These are phyloP conservation scores for Meteorus cinctellus DNA, from an alignment of 2,888 invertebrate genomes.

Conservation along the genomic window DNA sequence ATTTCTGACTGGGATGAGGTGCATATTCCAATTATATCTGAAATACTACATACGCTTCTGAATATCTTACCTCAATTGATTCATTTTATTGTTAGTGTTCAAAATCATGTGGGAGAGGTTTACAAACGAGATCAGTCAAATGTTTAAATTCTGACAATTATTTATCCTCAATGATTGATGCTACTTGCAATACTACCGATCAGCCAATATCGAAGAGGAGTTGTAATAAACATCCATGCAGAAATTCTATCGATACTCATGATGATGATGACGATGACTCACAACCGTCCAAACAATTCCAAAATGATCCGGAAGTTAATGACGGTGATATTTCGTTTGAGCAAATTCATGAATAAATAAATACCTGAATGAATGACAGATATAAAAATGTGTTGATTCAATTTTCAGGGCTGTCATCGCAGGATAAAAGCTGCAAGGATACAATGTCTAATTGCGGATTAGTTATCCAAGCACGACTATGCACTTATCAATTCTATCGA, in stretches of 20 bases:
- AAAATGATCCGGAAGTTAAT: slow-evolving; percentile 55
- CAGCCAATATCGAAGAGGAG: slow-evolving; percentile 74
- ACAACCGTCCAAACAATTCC: slow-evolving; percentile 49
- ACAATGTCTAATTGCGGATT: slow-evolving; percentile 84
- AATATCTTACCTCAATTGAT: no score
- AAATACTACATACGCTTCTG: background rate
- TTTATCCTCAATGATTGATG: slow-evolving; percentile 70
- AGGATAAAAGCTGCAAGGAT: slow-evolving; percentile 78
- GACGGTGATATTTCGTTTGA: slow-evolving; percentile 41
- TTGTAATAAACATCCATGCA: slow-evolving; percentile 73
- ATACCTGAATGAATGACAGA: background rate
- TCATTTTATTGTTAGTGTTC: slow-evolving; percentile 75
- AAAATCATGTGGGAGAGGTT: slow-evolving; percentile 76
- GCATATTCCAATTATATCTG: slow-evolving; percentile 45
- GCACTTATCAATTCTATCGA: slow-evolving; percentile 88
- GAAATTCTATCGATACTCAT: slow-evolving; percentile 32
- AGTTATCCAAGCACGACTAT: slow-evolving; percentile 89
- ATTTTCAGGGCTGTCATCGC: slow-evolving; percentile 69
- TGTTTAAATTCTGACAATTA: slow-evolving; percentile 73
- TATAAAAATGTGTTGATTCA: slow-evolving; percentile 27
- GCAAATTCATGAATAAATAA: background rate
- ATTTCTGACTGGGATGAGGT: slow-evolving; percentile 85
- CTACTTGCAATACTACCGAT: slow-evolving; percentile 74
- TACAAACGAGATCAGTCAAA: slow-evolving; percentile 76
- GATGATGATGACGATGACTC: slow-evolving; percentile 40